Base-by-base conservation (phyloP, 2,888 invertebrate genomes). In the Sepioteuthis lessoniana region DNA sequence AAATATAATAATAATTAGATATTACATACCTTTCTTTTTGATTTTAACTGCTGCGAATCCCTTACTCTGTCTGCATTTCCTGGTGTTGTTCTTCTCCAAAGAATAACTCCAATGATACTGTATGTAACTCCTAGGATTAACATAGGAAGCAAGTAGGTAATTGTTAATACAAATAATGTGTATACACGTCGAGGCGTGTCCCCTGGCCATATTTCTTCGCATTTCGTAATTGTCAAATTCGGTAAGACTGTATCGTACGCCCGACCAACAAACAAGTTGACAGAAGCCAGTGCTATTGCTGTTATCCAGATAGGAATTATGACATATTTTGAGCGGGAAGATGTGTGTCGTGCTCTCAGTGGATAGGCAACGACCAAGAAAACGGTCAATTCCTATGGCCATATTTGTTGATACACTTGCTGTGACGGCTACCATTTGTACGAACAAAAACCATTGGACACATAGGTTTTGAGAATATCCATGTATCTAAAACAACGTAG, bases 401-500 rank as follows among this genome's bases (percentile, higher is more conserved):
- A 97, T 97, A 93, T 97, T 97, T 31, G 97, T 97, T 95, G 97
- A 97, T 38, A 97, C 97, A 94, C 97, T 97, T n/a, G 96, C 97
- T 0, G 97, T 96, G 47, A 97, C 97, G n/a, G 97, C 97, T 94
- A 97, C 97, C 94, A 97, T 97, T 96, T 97, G 98, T 96, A 97
- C 97, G 96, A 97, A 97, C 95, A 97, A 97, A n/a, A 93, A 97
- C 97, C 19, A 97, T 95, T 0, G 97, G 97, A 95, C 97, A 98
- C 96, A 97, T 97, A 91, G 97, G 96, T 5, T 97, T 97, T 37
- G 97, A 97, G 96, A 97, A 98, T 76, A 97, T 96, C 98, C 98
- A 98, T 55, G 97, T 96, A 21, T 96, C 95, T 55, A 97, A 95
- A 96, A 97, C 97, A 60, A 97, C 97, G 96, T 96, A 96, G 10